These are phyloP conservation scores for Listronotus oregonensis DNA, from an alignment of 1,140 invertebrate genomes.

Conservation along the genomic window DNA sequence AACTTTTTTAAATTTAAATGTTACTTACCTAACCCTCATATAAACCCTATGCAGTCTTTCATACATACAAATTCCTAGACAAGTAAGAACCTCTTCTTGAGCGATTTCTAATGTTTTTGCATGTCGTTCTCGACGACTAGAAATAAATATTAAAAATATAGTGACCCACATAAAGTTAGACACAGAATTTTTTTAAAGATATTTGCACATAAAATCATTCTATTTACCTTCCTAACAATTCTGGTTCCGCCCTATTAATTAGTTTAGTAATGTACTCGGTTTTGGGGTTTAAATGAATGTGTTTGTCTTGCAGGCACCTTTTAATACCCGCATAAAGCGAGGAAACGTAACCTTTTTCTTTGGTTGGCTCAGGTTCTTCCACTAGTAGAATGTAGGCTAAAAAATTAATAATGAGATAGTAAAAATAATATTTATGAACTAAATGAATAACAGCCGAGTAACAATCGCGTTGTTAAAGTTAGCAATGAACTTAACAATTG, in stretches of 20 bases:
- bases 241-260: slow-evolving; percentile 88
- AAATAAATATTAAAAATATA: slow-evolving; percentile 24
- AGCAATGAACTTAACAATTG: too few species aligned
- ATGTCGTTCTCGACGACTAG: slow-evolving; percentile 77
- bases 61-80: slow-evolving; percentile 89
- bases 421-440: too few species aligned
- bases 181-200: neutral
- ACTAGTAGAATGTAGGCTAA: slow-evolving; percentile 83
- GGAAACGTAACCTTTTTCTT: slow-evolving; percentile 88
- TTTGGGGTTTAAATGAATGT: slow-evolving; percentile 84
- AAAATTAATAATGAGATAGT: too few species aligned
- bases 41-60: slow-evolving; percentile 85
- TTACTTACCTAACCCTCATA: slow-evolving; percentile 68
- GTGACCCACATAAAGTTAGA: neutral
- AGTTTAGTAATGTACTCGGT: slow-evolving; percentile 85
- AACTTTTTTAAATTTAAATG: too few species aligned
- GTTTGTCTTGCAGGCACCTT: slow-evolving; percentile 81
- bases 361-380: slow-evolving; percentile 78
- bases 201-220: too few species aligned
- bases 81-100: slow-evolving; percentile 93
- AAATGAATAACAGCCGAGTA: too few species aligned
- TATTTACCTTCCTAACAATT: slow-evolving; percentile 74
- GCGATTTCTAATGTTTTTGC: slow-evolving; percentile 94
- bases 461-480: too few species aligned
- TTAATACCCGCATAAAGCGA: slow-evolving; percentile 84